These are phyloP conservation scores for Parambassis ranga DNA, from an alignment of 2,797 vertebrate genomes.

Conservation along the genomic window DNA sequence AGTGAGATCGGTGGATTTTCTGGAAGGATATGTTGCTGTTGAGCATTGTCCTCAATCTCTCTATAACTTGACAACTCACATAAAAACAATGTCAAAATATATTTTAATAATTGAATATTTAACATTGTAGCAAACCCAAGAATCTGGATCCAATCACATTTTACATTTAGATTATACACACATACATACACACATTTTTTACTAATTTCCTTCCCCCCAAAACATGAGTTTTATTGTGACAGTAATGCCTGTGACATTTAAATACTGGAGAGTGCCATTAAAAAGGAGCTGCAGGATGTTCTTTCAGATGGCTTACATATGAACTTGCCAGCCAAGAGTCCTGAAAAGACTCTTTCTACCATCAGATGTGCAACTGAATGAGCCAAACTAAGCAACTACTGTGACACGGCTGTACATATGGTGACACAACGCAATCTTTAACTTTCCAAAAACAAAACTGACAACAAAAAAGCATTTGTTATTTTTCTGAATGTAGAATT, in stretches of 20 bases:
- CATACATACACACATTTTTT: neutral
- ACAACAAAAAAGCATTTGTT: constrained; percentile 16
- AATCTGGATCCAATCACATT: neutral
- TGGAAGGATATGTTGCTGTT: too few relatives aligned
- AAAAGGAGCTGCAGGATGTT: constrained; percentile 32
- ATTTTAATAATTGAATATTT: too few relatives aligned
- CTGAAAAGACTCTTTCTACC: constrained; percentile 30
- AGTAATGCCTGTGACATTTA: neutral
- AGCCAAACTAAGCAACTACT: constrained; percentile 11
- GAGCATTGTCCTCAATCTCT: too few relatives aligned
- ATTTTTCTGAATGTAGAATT: constrained; percentile 36
- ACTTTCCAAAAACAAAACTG: constrained; percentile 37
- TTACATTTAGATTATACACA: constrained; percentile 11
- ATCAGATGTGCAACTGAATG: constrained; percentile 51
- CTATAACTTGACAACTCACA: too few relatives aligned
- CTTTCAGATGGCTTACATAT: constrained; percentile 32
- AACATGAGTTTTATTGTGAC: neutral
- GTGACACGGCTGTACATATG: constrained; percentile 22
- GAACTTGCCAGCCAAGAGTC: constrained; percentile 39
- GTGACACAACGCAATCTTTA: constrained; percentile 32
- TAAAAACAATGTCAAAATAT: too few relatives aligned
- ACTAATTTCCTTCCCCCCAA: neutral
- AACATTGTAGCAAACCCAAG: constrained; percentile 8
- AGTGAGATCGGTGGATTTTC: too few relatives aligned
- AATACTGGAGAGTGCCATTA: constrained; percentile 12